Conservation (phyloP, 2,888 invertebrate species). For the Chloromyia formosa region DNA sequence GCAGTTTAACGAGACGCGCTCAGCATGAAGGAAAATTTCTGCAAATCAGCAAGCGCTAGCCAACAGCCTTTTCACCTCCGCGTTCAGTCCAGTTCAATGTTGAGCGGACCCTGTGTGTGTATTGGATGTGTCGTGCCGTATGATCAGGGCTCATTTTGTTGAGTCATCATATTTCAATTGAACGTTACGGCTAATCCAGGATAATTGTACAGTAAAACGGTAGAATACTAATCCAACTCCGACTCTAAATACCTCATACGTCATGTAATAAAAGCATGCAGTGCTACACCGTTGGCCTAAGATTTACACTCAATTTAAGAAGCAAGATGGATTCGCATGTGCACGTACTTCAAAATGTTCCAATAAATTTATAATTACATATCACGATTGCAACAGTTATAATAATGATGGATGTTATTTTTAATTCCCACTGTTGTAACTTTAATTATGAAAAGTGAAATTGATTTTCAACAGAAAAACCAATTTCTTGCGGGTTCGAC, state of each 20-base stretch:
- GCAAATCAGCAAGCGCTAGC: slow-evolving; percentile 20
- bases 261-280: no score
- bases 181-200: slow-evolving; percentile 21
- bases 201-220: not conserved
- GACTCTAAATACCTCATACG: no score
- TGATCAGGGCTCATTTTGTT: slow-evolving; percentile 6
- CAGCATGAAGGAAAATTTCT: slow-evolving; percentile 19
- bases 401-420: no score
- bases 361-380: no score
- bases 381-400: no score
- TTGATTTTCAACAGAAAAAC: slow-evolving; percentile 19
- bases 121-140: not conserved
- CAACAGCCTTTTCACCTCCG: slow-evolving; percentile 1
- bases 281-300: no score
- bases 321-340: no score
- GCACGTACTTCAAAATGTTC: no score
- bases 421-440: not conserved
- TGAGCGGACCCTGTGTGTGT: not conserved
- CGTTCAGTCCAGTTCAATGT: not conserved
- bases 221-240: no score
- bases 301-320: no score
- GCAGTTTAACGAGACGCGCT: not conserved
- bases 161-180: slow-evolving; percentile 28
- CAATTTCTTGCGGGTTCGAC: slow-evolving; percentile 31
- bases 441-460: slow-evolving; percentile 45